Evolutionary conservation across 35 echinoderm and acorn worm species (phyloP).

Genomic region (Heliocidaris tuberculata): DNA sequence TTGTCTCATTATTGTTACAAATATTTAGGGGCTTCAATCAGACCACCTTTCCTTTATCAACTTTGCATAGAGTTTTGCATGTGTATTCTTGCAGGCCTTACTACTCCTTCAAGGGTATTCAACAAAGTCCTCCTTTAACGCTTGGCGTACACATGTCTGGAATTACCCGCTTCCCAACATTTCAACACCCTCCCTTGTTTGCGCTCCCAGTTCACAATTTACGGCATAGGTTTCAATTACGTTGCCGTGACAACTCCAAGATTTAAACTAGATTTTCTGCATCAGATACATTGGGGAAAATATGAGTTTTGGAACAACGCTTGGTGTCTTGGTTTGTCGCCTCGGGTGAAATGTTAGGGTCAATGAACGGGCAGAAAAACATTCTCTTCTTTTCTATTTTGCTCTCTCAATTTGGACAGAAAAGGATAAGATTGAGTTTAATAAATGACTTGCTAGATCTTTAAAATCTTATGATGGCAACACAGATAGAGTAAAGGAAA

Average conservation of each 20-base stretch:
- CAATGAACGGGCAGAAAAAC: neutral
- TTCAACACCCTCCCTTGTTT: neutral
- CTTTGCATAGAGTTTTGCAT: too few relatives aligned
- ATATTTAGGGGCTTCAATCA: too few relatives aligned
- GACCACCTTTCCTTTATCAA: too few relatives aligned
- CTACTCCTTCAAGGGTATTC: neutral
- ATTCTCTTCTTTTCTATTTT: neutral
- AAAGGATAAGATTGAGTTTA: neutral
- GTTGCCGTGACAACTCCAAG: neutral
- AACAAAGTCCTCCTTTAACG: neutral
- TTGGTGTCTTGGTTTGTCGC: neutral
- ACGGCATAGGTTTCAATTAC: neutral
- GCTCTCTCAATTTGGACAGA: neutral
- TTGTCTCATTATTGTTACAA: too few relatives aligned
- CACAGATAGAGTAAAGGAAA: neutral
- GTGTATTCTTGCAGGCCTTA: neutral
- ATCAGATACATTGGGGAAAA: neutral
- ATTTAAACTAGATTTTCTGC: conserved; percentile 4
- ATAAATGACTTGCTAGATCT: too few relatives aligned
- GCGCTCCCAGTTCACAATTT: neutral
- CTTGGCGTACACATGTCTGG: neutral
- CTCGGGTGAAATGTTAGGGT: neutral
- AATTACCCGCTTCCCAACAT: neutral
- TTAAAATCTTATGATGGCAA: neutral
- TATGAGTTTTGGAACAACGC: neutral